Conservation (phyloP, 2,797 vertebrate genomes). For the Helostoma temminkii region DNA sequence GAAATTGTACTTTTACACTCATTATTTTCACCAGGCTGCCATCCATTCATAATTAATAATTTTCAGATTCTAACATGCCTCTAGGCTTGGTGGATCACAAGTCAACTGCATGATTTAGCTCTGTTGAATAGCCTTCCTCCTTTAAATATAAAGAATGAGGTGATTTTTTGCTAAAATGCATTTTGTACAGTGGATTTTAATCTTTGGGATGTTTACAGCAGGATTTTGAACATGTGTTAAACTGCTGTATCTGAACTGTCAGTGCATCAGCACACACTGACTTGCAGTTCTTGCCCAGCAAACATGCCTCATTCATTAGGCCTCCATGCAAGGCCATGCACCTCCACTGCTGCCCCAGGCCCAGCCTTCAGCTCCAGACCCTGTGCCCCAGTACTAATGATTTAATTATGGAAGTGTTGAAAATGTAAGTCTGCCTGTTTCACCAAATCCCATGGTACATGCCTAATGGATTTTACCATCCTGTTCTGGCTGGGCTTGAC, state of each 20-base stretch:
- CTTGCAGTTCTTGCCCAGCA: slow-evolving; percentile 46
- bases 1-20: neutral
- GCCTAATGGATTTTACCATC: slow-evolving; percentile 80
- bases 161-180: neutral
- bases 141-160: neutral
- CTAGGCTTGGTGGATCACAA: neutral
- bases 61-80: slow-evolving; percentile 2
- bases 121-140: neutral
- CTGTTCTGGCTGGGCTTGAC: slow-evolving; percentile 80
- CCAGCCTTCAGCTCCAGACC: slow-evolving; percentile 72
- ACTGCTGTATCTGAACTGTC: slow-evolving; percentile 1
- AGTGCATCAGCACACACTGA: slow-evolving; percentile 37
- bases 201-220: neutral
- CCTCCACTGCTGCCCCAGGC: slow-evolving; percentile 68
- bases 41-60: slow-evolving; percentile 22
- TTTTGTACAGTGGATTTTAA: slow-evolving; percentile 25
- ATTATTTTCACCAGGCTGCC: neutral
- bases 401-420: slow-evolving; percentile 84
- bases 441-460: slow-evolving; percentile 78
- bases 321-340: slow-evolving; percentile 63
- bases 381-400: slow-evolving; percentile 77
- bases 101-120: slow-evolving; percentile 21
- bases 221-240: slow-evolving; percentile 26
- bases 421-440: slow-evolving; percentile 84
- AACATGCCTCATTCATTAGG: slow-evolving; percentile 67